These are phyloP conservation scores for Pyralis farinalis DNA, from an alignment of 2,888 invertebrate genomes.

Conservation along the genomic window DNA sequence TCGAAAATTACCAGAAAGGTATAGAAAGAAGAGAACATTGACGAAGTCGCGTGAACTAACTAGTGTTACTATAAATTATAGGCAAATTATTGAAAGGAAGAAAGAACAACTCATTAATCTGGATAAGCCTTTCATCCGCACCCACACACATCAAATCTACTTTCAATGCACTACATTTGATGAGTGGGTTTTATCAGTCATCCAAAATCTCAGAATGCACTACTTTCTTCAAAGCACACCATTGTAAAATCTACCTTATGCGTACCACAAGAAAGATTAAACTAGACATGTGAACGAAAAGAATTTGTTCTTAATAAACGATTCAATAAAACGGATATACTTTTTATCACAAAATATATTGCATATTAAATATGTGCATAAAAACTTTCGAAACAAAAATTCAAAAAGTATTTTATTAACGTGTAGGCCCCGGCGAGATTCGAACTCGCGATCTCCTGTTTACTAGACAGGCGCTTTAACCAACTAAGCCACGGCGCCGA, in stretches of 20 bases:
- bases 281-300: background rate
- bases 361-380: conserved; percentile 1
- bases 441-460: conserved; percentile 76
- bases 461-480: conserved; percentile 77
- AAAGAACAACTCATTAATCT: background rate
- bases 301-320: background rate
- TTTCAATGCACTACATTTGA: conserved; percentile 5
- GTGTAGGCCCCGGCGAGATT: conserved; percentile 69
- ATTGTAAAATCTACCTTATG: background rate
- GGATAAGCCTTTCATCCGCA: background rate
- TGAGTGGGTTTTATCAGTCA: conserved; percentile 1
- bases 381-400: background rate
- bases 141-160: background rate
- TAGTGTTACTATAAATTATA: too few relatives aligned
- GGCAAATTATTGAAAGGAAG: too few relatives aligned
- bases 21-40: too few relatives aligned
- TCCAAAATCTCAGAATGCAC: conserved; percentile 2
- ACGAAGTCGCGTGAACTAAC: too few relatives aligned
- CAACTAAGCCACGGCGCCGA: conserved; percentile 72
- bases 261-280: background rate
- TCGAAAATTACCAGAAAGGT: too few relatives aligned
- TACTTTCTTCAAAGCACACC: background rate
- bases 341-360: conserved; percentile 1
- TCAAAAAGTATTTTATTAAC: background rate
- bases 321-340: background rate